These are phyloP conservation scores for Epinephelus lanceolatus DNA, from an alignment of 2,113 vertebrate species.

Conservation along the genomic window DNA sequence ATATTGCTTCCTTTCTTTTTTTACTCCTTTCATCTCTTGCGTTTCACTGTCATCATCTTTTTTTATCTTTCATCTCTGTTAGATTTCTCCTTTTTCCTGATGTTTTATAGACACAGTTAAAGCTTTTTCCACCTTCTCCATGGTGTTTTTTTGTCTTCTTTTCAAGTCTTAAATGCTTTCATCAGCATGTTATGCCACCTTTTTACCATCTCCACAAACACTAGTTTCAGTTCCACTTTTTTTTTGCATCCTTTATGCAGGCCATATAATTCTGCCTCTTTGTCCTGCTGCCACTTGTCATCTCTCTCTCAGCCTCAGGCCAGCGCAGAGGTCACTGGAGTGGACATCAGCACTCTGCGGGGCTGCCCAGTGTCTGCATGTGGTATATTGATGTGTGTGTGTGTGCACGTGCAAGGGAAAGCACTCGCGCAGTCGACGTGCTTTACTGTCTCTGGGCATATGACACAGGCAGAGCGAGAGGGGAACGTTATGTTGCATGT, in stretches of 20 bases:
- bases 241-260: not conserved
- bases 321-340: constrained; percentile 42
- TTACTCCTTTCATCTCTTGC: constrained; percentile 38
- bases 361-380: constrained; percentile 35
- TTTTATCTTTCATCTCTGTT: constrained; percentile 26
- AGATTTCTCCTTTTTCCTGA: not conserved
- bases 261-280: constrained; percentile 5
- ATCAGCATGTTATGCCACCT: not conserved
- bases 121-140: constrained; percentile 21
- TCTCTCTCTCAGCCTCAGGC: constrained; percentile 35
- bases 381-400: constrained; percentile 31
- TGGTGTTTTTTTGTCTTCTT: not conserved
- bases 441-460: constrained; percentile 18
- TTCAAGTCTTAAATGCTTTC: constrained; percentile 23
- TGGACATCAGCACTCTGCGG: constrained; percentile 37
- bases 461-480: constrained; percentile 37
- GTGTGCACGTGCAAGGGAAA: constrained; percentile 33
- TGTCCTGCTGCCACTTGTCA: constrained; percentile 28
- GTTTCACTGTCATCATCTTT: constrained; percentile 35
- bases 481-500: constrained; percentile 41
- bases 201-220: not conserved
- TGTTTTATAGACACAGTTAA: constrained; percentile 5
- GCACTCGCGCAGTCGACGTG: constrained; percentile 23
- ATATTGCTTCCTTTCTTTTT: not conserved
- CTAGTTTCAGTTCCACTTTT: not conserved